phyloP scores from a whole-genome alignment of 2,797 vertebrate genomes.

The Bufotes viridis region DNA sequence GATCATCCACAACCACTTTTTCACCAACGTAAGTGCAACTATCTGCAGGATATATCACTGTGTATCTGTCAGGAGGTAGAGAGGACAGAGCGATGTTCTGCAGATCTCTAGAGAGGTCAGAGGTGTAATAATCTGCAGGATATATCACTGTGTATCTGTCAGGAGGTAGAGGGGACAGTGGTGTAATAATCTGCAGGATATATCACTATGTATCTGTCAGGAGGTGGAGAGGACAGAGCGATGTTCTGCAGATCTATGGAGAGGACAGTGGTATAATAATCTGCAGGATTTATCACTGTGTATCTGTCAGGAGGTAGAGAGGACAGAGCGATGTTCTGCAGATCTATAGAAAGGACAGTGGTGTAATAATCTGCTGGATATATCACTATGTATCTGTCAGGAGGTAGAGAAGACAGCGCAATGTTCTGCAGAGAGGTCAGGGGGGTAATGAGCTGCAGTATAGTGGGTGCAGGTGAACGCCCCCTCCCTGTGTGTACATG shows the following conservation, averaged over 20 bases:
- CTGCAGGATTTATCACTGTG: not conserved
- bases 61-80: too few species aligned
- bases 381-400: too few species aligned
- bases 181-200: not conserved
- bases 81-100: not conserved
- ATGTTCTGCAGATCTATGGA: conserved; percentile 3
- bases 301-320: not conserved
- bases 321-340: not conserved
- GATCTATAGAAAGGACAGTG: not conserved
- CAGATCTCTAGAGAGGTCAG: not conserved
- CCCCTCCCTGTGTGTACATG: too few species aligned
- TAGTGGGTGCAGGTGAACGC: too few species aligned
- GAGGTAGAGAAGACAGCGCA: not conserved
- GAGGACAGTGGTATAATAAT: not conserved
- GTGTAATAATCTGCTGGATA: too few species aligned
- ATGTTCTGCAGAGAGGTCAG: conserved; percentile 17
- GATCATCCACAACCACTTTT: conserved; percentile 86
- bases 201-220: not conserved
- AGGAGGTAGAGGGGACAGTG: not conserved
- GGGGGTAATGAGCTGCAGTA: not conserved
- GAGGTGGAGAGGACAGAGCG: not conserved
- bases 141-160: not conserved
- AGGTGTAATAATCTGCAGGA: not conserved
- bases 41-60: not conserved
- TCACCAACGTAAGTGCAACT: conserved; percentile 79